Evolutionary conservation across 2,888 invertebrate species (phyloP), one percentile per base, ranked within the genome.

Genomic region (Ochropleura plecta): DNA sequence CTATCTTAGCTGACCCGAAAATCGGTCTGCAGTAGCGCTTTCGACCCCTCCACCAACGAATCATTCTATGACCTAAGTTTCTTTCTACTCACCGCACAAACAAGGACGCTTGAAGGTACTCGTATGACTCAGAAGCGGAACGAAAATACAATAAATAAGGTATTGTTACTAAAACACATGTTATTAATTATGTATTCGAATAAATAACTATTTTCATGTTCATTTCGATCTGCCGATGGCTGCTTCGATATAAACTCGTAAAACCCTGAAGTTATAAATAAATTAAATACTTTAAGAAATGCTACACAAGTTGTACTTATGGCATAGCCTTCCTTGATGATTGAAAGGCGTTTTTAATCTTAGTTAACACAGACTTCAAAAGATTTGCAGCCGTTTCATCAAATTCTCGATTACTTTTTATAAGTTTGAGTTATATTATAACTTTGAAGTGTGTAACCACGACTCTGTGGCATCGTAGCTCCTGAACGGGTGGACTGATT

Each of bases 151-250:
- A 10, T 20, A 46, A 57, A 64, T 67, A 14, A 53, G n/a, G 46
- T n/a, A 57, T 69, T 69, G 72, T 69, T 67, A 60, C 48, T 51
- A 5, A 40, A 55, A 82, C 80, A 82, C 20, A 78, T 77, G 83
- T 44, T 59, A 20, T 72, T 72, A 40, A 20, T 72, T 72, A 40
- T 67, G 30, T 57, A 67, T 12, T 40, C 10, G 12, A 59, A 55
- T 53, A 72, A 72, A 76, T 81, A 70, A 55, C 42, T 51, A 68
- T 82, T 82, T 57, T 57, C n/a, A 82, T 80, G 82, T 77, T 82
- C 81, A 81, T 76, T 68, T 42, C 20, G 30, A 30, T 30, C 30
- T 30, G 30, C 30, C 30, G 20, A 12, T 51, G n/a, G n/a, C n/a
- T 70, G 49, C 55, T 59, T 5, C 53, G n/a, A 51, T 69, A 20